These are phyloP conservation scores for Pseudochirops corinnae DNA, from an alignment of 2,797 vertebrate genomes.

Conservation along the genomic window DNA sequence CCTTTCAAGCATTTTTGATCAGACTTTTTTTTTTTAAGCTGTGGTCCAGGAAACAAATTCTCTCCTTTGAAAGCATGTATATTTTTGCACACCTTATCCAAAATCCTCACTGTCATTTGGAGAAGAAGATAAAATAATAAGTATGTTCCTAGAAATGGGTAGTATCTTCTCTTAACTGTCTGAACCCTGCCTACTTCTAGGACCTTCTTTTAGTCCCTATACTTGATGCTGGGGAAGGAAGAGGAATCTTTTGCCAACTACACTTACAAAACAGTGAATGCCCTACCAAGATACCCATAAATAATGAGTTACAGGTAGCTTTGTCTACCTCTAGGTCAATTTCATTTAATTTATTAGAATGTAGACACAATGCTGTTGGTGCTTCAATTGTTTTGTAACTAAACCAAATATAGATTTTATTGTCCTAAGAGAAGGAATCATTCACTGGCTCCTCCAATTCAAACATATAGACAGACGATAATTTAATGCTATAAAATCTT, in stretches of 20 bases:
- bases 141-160: background rate
- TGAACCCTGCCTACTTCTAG: background rate
- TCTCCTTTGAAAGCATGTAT: background rate
- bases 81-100: background rate
- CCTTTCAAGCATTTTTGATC: background rate
- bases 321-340: background rate
- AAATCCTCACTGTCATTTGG: background rate
- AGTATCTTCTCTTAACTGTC: background rate
- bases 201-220: background rate
- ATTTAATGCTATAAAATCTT: constrained; percentile 10
- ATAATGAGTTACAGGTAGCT: background rate
- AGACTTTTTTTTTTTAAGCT: background rate
- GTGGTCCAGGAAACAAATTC: background rate
- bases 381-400: constrained; percentile 14
- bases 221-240: background rate
- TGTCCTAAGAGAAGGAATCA: background rate
- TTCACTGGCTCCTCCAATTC: background rate
- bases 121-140: background rate
- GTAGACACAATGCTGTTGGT: background rate
- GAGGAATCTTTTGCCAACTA: background rate
- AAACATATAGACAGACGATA: background rate
- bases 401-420: constrained; percentile 12
- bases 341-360: background rate
- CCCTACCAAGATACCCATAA: background rate
- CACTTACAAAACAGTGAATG: background rate